phyloP scores from a whole-genome alignment of 2,797 vertebrate species.

The Ctenosaura bakeri region DNA sequence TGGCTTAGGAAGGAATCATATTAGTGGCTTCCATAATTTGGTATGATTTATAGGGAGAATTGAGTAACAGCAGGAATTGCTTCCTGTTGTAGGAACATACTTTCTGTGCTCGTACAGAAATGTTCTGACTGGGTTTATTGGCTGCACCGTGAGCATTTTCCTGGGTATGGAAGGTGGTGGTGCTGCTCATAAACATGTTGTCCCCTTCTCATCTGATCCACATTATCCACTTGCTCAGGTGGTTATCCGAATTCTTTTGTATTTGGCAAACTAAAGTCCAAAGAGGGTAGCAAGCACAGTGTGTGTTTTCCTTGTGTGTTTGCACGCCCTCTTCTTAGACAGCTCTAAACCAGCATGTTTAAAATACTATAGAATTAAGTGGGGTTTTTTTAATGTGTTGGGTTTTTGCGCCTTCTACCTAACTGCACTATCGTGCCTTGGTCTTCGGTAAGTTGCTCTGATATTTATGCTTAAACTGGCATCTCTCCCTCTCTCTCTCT shows the following conservation, averaged over 20 bases:
- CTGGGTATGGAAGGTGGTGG: background rate
- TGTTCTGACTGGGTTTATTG: background rate
- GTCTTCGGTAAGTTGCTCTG: too few species aligned
- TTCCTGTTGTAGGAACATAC: slow-evolving; percentile 45
- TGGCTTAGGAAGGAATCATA: slow-evolving; percentile 34
- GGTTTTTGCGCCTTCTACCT: background rate
- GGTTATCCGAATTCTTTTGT: background rate
- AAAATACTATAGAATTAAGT: background rate
- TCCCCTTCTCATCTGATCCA: background rate
- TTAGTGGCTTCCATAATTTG: slow-evolving; percentile 31
- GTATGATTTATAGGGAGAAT: background rate
- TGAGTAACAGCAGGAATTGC: slow-evolving; percentile 39
- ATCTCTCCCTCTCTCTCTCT: slow-evolving; percentile 37
- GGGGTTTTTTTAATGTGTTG: background rate
- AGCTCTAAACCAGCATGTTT: background rate
- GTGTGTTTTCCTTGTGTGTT: background rate
- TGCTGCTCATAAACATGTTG: background rate
- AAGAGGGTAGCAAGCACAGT: background rate
- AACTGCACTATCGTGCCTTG: background rate
- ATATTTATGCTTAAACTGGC: background rate
- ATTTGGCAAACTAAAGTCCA: background rate
- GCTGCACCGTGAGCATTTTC: background rate
- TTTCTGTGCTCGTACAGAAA: background rate
- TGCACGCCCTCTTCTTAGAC: background rate
- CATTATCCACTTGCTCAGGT: background rate